Evolutionary conservation across 2,113 vertebrate genomes (phyloP), one percentile per base, ranked within the genome.

Genomic region (Capricornis sumatraensis): DNA sequence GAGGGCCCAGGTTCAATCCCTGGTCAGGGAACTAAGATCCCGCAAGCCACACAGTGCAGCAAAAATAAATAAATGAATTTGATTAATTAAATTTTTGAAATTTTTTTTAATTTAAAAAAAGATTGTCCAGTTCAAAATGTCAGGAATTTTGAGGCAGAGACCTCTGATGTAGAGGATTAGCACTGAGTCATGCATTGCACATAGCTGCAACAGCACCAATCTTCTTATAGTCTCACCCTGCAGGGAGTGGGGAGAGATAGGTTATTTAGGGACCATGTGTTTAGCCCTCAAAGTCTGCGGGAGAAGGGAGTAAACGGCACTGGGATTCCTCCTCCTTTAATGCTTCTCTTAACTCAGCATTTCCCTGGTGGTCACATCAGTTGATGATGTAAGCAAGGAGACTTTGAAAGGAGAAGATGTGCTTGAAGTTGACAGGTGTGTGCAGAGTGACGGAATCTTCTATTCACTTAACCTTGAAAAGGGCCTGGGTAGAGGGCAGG

Each of bases 131-230:
- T 43, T 64, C 16, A 13, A 40, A 45, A 28, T 53, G 5, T 25
- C 28, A 19, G 0, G 13, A 19, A 14, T 87, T 27, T 62, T 81
- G 74, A 87, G 88, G 13, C 10, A 50, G 6, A 82, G 89, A 17
- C 15, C 25, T 28, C 7, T 16, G 16, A 6, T 50, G 6, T 30
- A n/a, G 19, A n/a, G 3, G 5, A 62, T 1, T 10, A 30, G 17
- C 62, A 33, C n/a, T 36, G 17, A 33, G 17, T 27, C 15, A 23
- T 76, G 91, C 88, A 11, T 84, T 7, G 36, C 21, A 27, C 16
- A 0, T 3, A 30, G 45, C 47, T 27, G 43, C 23, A 7, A 33
- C 50, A 30, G 5, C 16, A 28, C 4, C n/a, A 14, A 0, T 50
- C 23, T 55, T 36, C 15, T 64, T 50, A 28, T 2, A n/a, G 15